phyloP scores from a whole-genome alignment of 2,113 vertebrate genomes.

The Salvator merianae region DNA sequence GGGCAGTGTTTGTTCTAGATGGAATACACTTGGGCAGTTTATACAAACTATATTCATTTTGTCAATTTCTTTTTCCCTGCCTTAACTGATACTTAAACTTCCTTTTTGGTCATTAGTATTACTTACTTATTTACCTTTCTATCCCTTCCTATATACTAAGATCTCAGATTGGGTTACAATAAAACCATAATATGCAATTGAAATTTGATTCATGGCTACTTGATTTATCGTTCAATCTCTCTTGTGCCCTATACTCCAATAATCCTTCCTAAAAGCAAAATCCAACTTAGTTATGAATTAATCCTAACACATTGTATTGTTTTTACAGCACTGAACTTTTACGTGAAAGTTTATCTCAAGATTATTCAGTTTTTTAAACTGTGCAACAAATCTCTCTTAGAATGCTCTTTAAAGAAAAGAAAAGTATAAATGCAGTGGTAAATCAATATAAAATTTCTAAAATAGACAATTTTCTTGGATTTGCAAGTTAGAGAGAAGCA shows the following conservation, averaged over 20 bases:
- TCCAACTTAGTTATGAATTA: not conserved
- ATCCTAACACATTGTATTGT: not conserved
- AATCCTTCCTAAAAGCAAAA: not conserved
- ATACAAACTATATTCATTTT: not conserved
- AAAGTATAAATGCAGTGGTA: not conserved
- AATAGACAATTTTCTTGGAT: no score
- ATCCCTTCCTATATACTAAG: no score
- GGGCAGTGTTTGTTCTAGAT: not conserved
- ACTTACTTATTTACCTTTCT: no score
- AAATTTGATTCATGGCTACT: not conserved
- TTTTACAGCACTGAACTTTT: not conserved
- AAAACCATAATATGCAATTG: no score
- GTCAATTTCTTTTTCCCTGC: not conserved
- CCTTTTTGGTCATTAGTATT: not conserved
- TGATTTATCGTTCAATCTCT: not conserved
- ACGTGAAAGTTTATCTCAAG: not conserved
- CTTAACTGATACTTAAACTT: not conserved
- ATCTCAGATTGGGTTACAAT: no score
- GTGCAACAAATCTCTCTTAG: not conserved
- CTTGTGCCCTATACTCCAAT: not conserved
- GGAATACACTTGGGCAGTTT: slow-evolving; percentile 2
- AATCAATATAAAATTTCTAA: not conserved
- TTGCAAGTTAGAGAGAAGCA: not conserved
- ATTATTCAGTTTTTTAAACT: not conserved
- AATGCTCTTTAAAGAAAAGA: not conserved